Base-by-base conservation (phyloP, 2,113 vertebrate species). In the Scophthalmus maximus region DNA sequence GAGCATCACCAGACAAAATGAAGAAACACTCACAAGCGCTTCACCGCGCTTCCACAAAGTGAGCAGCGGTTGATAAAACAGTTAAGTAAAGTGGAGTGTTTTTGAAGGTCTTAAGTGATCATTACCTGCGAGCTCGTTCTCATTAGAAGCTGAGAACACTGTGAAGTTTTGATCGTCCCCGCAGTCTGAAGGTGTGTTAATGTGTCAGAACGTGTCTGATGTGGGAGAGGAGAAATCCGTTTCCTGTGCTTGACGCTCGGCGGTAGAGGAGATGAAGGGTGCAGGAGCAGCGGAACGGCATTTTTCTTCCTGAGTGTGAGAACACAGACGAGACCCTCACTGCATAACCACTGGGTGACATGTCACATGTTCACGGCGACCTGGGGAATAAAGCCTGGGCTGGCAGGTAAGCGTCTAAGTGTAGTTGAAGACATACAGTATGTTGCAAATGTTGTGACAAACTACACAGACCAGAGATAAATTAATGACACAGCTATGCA, bases 21-120 rank as follows among this genome's bases (percentile, higher is more conserved):
- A 82, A 72, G 42, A 49, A 58, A 65, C 70, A 11, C 67, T 66
- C 38, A 60, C 32, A 26, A 5, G 73, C 62, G 83, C 59, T 82
- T 79, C 74, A 83, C 78, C 22, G 30, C 26, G 56, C 67, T 68
- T 62, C 42, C 71, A 75, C 82, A 81, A 83, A 91, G 73, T 86
- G 85, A 88, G 79, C 88, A 77, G 11, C 11, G 18, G 34, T 62
- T 87, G 60, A 57, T 74, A 4, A 76, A 71, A 81, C 76, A 50
- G 77, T 77, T 57, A 32, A 40, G 83, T 46, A 51, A 79, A 89
- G 83, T 84, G 80, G 67, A 83, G 83, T 81, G 80, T 87, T 83
- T 87, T 63, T 79, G 79, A 88, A 82, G 81, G 82, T 86, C 84
- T 83, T 59, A 88, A 88, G 79, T 83, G 84, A 89, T 73, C 68